These are phyloP conservation scores for Gerosis bhagava DNA, from an alignment of 2,888 invertebrate genomes.

Conservation along the genomic window DNA sequence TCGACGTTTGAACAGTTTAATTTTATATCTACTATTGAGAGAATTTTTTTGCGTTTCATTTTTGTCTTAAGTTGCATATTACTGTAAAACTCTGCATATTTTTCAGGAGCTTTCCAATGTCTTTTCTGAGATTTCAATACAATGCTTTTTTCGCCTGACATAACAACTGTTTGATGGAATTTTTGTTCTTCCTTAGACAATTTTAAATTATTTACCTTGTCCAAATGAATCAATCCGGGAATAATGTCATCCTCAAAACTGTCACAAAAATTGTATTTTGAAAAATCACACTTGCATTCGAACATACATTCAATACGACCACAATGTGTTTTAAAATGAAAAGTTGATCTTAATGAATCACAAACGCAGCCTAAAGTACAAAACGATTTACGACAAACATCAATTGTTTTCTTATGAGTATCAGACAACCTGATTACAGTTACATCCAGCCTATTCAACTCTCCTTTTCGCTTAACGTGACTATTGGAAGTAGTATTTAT, in stretches of 20 bases:
- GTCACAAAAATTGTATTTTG: slow-evolving; percentile 49
- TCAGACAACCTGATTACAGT: slow-evolving; percentile 82
- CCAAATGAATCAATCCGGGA: slow-evolving; percentile 62
- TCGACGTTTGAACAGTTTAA: slow-evolving; percentile 71
- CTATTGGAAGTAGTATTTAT: slow-evolving; percentile 32
- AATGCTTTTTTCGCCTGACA: slow-evolving; percentile 84
- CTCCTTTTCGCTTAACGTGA: slow-evolving; percentile 58
- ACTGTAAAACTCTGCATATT: slow-evolving; percentile 80
- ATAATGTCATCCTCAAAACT: slow-evolving; percentile 46
- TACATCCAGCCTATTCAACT: slow-evolving; percentile 84
- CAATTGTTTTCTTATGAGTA: slow-evolving; percentile 32
- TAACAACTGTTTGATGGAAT: slow-evolving; percentile 87
- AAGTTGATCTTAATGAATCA: slow-evolving; percentile 74
- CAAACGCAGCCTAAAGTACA: slow-evolving; percentile 87
- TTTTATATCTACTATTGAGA: slow-evolving; percentile 48
- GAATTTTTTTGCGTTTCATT: slow-evolving; percentile 37
- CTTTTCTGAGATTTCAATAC: slow-evolving; percentile 82
- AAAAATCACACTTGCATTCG: slow-evolving; percentile 65
- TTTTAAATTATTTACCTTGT: slow-evolving; percentile 75
- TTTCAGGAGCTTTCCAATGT: slow-evolving; percentile 83
- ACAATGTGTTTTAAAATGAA: slow-evolving; percentile 82
- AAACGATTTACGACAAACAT: slow-evolving; percentile 73
- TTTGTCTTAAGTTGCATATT: slow-evolving; percentile 48
- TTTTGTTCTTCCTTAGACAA: slow-evolving; percentile 87
- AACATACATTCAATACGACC: slow-evolving; percentile 84